Base-by-base conservation (phyloP, 2,113 vertebrate genomes). In the Lamprotornis superbus region DNA sequence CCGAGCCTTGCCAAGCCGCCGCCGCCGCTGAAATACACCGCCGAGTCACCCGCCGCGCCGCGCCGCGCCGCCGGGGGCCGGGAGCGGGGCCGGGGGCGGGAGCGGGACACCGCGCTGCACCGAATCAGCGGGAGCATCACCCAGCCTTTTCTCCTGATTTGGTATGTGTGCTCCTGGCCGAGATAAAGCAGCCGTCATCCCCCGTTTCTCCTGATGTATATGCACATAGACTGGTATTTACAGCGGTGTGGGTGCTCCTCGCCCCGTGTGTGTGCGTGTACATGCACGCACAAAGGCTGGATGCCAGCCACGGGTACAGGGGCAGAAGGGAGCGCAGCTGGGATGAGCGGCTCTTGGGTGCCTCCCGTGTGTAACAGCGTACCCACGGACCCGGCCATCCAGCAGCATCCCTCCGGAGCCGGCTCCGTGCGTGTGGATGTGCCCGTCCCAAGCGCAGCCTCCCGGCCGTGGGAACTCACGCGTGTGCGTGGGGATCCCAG, bases 1-100 rank as follows among this genome's bases (percentile, higher is more conserved):
- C 97, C 83, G 80, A 92, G 97, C 97, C 95, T 80, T 93, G 98
- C 98, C 98, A 98, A 97, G 97, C 76, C 80, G 87, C 91, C 91
- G 94, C 93, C 74, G 95, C 93, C 80, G 90, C 86, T 87, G 93
- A 95, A 94, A 95, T 87, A 65, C 65, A 93, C 60, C 75, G 16
- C 87, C 94, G 61, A 85, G 87, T 83, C 95, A 86, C 95, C 95
- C 78, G 85, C 96, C 95, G 85, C 59, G 87, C 79, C 95, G 85
- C 59, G 87, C 79, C 82, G 75, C 95, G 82, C 37, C 85, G 89
- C 90, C 87, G 78, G 90, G 92, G 90, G 83, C 82, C 88, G 81
- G 89, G 83, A 83, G 93, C 78, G 83, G 90, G 79, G 68, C 93
- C 93, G 93, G 95, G 83, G 90, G 69, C 95, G 64, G 94, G 86